These are phyloP conservation scores for Rhipidura dahli DNA, from an alignment of 2,113 vertebrate species.

Conservation along the genomic window DNA sequence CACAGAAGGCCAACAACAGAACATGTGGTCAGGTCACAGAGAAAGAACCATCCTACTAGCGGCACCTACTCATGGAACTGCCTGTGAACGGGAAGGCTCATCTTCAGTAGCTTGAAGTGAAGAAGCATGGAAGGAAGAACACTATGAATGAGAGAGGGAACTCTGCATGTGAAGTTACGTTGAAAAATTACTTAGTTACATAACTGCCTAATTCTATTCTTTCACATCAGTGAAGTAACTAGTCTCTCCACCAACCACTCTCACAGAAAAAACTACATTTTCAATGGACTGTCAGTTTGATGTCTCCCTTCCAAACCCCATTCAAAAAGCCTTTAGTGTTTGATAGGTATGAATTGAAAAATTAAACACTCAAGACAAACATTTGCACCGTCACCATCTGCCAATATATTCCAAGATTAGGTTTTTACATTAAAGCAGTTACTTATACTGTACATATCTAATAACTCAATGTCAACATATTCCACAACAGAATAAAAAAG, in stretches of 20 bases:
- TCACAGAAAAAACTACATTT: neutral
- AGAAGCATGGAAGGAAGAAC: neutral
- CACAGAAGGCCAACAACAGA: neutral
- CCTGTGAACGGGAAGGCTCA: neutral
- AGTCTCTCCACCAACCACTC: neutral
- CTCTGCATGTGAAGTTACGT: accelerated
- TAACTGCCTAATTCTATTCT: neutral
- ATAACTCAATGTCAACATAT: neutral
- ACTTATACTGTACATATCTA: neutral
- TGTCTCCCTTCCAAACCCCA: neutral
- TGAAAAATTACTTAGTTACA: neutral
- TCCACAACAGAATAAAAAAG: neutral
- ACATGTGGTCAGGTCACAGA: neutral
- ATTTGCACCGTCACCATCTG: neutral
- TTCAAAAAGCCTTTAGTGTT: neutral
- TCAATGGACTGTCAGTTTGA: neutral
- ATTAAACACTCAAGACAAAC: neutral
- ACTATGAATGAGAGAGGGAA: neutral
- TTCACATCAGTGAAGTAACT: neutral
- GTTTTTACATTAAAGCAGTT: neutral
- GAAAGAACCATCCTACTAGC: accelerated
- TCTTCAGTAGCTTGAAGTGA: neutral
- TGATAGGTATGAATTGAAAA: neutral
- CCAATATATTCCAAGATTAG: neutral
- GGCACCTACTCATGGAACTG: neutral